Evolutionary conservation across 2,888 invertebrate genomes (phyloP).

Genomic region (Blastobasis lacticolella): DNA sequence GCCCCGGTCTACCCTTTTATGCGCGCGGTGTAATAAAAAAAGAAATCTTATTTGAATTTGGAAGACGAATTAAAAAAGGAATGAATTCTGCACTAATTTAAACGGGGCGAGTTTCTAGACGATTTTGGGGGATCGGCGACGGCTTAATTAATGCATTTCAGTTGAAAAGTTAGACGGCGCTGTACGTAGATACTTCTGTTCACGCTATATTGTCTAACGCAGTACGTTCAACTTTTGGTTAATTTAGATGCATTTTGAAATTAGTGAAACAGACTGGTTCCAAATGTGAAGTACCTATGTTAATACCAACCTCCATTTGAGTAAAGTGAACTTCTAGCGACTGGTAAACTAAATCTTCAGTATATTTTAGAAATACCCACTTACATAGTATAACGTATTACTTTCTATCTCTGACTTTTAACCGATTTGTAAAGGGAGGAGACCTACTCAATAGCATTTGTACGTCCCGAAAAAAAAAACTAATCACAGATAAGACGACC

Average conservation of each 20-base stretch:
- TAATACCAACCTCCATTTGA: too few relatives aligned
- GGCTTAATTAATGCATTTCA: constrained; percentile 64
- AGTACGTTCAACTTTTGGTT: too few relatives aligned
- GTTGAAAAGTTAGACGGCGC: constrained; percentile 30
- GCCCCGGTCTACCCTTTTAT: constrained; percentile 66
- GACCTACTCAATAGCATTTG: neutral
- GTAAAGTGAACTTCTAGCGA: too few relatives aligned
- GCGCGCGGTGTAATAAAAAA: constrained; percentile 55
- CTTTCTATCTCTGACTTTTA: too few relatives aligned
- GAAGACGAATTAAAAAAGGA: constrained; percentile 69
- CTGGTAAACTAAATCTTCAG: too few relatives aligned
- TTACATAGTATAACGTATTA: too few relatives aligned
- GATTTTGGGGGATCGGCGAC: constrained; percentile 56
- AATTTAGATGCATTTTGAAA: too few relatives aligned
- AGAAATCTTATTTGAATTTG: constrained; percentile 70
- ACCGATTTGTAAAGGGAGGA: too few relatives aligned
- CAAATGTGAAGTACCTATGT: too few relatives aligned
- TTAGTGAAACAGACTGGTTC: too few relatives aligned
- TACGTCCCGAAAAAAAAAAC: constrained; percentile 47
- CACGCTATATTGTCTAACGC: neutral
- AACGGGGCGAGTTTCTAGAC: constrained; percentile 56
- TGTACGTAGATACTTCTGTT: constrained; percentile 5
- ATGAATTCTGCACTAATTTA: constrained; percentile 70
- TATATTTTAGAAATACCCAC: too few relatives aligned
- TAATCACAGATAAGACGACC: constrained; percentile 57